Base-by-base conservation (phyloP, 1,140 invertebrate genomes). In the Laupala kohalensis region DNA sequence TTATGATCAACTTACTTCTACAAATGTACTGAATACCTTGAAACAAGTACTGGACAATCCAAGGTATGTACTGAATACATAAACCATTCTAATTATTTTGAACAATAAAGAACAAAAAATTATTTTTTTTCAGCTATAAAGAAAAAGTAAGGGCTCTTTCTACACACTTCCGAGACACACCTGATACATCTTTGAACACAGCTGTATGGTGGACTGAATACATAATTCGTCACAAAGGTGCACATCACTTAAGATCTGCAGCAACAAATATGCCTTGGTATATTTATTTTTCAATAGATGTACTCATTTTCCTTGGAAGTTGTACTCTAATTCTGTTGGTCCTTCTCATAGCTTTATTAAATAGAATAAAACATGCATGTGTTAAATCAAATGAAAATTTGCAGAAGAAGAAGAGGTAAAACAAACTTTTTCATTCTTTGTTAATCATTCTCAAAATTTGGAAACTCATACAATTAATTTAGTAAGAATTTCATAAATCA, bases 171-270 rank as follows among this genome's bases (percentile, higher is more conserved):
- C 9, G 37, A 53, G 37, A 53, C 19, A 9, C 9, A 13, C 37
- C 37, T 53, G 37, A 53, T 53, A 74, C 24, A 25, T 79, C 84
- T 0, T 75, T 86, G 66, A 81, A 87, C 19, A 83, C 80, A 28
- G 85, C 86, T 5, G 74, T 87, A 53, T 88, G 82, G 74, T 89
- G 87, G 87, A 84, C 84, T 5, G 86, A 89, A 73, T 87, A 84
- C 72, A 86, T 86, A 4, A 86, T 87, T 4, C 78, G 84, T 12
- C 81, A 89, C 75, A 81, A 82, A 67, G 87, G 80, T 74, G 87
- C 83, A 29, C 79, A 75, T 62, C 84, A 83, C 80, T 81, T 88
- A 73, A 80, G 82, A 65, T 83, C 84, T 0, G 79, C 84, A 3
- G 86, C 85, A 0, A 78, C 84, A 0, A 79, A 85, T 12, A 80